phyloP scores from a whole-genome alignment of 2,888 invertebrate species.

The Cordilura impudica region DNA sequence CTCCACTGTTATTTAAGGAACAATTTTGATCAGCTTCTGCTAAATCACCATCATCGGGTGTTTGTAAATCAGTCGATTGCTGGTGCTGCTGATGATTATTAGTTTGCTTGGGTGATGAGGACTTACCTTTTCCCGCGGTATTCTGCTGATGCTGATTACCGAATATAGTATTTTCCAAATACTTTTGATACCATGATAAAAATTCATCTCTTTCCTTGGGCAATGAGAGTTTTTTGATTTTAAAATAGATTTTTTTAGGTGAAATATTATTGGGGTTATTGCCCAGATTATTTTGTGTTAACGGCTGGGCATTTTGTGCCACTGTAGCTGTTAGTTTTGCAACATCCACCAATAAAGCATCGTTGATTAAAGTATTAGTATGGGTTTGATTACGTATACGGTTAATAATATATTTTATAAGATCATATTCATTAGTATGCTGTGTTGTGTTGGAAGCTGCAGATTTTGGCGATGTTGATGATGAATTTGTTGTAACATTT shows the following conservation, averaged over 20 bases:
- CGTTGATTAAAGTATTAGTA: constrained; percentile 72
- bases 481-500: constrained; percentile 18
- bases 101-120: constrained; percentile 28
- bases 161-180: constrained; percentile 72
- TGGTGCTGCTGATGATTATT: constrained; percentile 33
- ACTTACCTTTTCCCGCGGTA: constrained; percentile 39
- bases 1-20: constrained; percentile 65
- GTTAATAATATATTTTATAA: constrained; percentile 75
- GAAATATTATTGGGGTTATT: constrained; percentile 68
- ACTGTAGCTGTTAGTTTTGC: constrained; percentile 75
- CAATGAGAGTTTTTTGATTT: constrained; percentile 72
- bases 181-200: constrained; percentile 73
- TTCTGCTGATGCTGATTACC: constrained; percentile 54
- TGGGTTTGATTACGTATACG: constrained; percentile 75
- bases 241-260: constrained; percentile 75
- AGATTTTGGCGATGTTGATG: constrained; percentile 59
- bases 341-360: constrained; percentile 73
- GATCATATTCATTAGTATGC: constrained; percentile 65
- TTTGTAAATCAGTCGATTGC: constrained; percentile 37
- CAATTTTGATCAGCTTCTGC: constrained; percentile 90
- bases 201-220: constrained; percentile 75
- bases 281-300: constrained; percentile 60
- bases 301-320: constrained; percentile 68
- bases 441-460: constrained; percentile 13
- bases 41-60: constrained; percentile 83